phyloP scores from a whole-genome alignment of 2,888 invertebrate species.

The Priocnemis perturbator region DNA sequence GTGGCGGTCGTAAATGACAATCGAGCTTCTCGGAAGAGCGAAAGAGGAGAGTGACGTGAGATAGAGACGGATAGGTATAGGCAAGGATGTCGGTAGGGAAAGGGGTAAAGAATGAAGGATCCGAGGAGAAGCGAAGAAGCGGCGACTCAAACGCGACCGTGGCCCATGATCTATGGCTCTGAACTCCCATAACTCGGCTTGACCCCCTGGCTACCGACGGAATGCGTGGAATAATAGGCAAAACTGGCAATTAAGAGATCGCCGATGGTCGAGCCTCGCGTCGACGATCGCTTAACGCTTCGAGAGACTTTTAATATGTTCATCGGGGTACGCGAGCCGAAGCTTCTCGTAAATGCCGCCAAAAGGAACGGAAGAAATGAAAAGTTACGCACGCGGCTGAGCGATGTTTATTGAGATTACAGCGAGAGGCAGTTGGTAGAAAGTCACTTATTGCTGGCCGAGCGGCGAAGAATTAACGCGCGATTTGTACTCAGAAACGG shows the following conservation, averaged over 20 bases:
- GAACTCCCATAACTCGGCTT: constrained; percentile 49
- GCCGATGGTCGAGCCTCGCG: constrained; percentile 44
- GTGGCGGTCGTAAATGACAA: constrained; percentile 64
- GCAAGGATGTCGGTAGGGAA: neutral
- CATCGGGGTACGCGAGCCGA: constrained; percentile 48
- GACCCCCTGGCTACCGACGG: constrained; percentile 63
- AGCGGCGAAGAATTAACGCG: constrained; percentile 16
- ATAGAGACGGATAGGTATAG: constrained; percentile 24
- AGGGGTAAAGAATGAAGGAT: neutral
- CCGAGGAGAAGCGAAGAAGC: constrained; percentile 4
- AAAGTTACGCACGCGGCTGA: constrained; percentile 45
- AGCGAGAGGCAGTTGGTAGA: constrained; percentile 55
- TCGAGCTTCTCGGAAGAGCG: constrained; percentile 49
- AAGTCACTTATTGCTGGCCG: constrained; percentile 54
- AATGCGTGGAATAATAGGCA: constrained; percentile 66
- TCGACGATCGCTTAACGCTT: constrained; percentile 10
- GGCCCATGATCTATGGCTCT: constrained; percentile 60
- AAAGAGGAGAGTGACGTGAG: constrained; percentile 21
- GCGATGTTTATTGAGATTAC: constrained; percentile 70
- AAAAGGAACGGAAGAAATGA: constrained; percentile 54
- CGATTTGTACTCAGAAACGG: constrained; percentile 32
- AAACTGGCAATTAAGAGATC: constrained; percentile 69
- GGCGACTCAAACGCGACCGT: constrained; percentile 34
- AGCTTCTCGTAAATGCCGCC: constrained; percentile 54
- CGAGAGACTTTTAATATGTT: constrained; percentile 29